Percentiles rank a stretch among this genome's conserved stretches.
Evolutionary conservation across 2,797 vertebrate genomes (phyloP).

Genomic region (Scleropages formosus): DNA sequence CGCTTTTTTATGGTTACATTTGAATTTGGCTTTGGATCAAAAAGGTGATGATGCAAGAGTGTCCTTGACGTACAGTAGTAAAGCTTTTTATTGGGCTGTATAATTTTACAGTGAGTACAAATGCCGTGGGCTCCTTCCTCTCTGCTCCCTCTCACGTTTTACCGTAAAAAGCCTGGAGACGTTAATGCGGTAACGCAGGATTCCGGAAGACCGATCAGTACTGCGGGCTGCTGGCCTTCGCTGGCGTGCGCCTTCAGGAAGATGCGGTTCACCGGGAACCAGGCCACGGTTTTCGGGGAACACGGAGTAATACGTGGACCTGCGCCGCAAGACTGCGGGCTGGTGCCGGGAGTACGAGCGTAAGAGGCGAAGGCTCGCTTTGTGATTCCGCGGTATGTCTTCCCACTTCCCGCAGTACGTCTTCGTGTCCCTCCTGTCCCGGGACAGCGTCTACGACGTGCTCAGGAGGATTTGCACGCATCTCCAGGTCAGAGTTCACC

Average conservation of each 20-base stretch:
- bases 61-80: not conserved
- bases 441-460: constrained; percentile 89
- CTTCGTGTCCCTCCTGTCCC: constrained; percentile 90
- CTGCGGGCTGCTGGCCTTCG: no score
- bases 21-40: not conserved
- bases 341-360: not conserved
- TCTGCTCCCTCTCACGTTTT: not conserved
- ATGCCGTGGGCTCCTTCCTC: not conserved
- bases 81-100: not conserved
- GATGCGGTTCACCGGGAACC: not conserved
- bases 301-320: not conserved
- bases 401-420: constrained; percentile 82
- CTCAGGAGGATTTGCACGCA: constrained; percentile 92
- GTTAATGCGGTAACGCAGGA: no score
- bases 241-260: no score
- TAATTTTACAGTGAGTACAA: constrained; percentile 2
- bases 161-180: no score
- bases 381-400: no score
- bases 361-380: not conserved
- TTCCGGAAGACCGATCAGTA: no score
- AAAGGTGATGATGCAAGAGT: constrained; percentile 38
- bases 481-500: constrained; percentile 75
- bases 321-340: not conserved
- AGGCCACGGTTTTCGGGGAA: not conserved
- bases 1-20: not conserved